Conservation (phyloP, 1,140 invertebrate genomes). For the Hypsibius dujardini region DNA sequence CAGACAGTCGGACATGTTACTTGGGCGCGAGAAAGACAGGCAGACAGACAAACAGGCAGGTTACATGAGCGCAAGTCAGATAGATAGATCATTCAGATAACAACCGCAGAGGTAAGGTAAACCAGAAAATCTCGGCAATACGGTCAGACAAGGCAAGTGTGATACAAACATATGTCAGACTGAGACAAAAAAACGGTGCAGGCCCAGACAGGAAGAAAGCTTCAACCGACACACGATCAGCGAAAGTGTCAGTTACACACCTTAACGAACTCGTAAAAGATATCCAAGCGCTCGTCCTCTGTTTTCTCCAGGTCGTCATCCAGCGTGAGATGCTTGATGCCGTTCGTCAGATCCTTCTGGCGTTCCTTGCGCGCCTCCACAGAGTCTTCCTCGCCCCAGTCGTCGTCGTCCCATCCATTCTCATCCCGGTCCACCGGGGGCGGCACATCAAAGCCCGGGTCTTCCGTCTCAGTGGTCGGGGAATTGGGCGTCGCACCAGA, state of each 20-base stretch:
- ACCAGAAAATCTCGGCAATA: too few relatives aligned
- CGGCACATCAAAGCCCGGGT: slow-evolving; percentile 19
- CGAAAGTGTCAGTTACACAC: slow-evolving; percentile 32
- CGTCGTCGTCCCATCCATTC: slow-evolving; percentile 45
- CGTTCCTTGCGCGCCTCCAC: slow-evolving; percentile 56
- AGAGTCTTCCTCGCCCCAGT: slow-evolving; percentile 65
- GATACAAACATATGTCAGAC: too few relatives aligned
- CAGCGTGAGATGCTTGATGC: slow-evolving; percentile 75
- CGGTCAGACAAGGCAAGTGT: too few relatives aligned
- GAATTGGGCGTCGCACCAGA: slow-evolving; percentile 31
- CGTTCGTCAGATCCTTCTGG: slow-evolving; percentile 57
- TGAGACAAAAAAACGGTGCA: background rate
- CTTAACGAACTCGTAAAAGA: slow-evolving; percentile 76
- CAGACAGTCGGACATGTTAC: too few relatives aligned
- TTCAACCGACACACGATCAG: background rate
- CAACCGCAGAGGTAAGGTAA: too few relatives aligned
- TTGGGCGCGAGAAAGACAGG: too few relatives aligned
- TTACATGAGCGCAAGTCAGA: too few relatives aligned
- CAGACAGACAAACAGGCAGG: too few relatives aligned
- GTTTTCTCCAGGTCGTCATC: slow-evolving; percentile 89
- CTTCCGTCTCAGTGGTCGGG: slow-evolving; percentile 19
- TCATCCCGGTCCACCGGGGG: slow-evolving; percentile 11
- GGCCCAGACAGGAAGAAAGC: background rate
- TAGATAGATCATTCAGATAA: too few relatives aligned
- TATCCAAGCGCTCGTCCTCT: slow-evolving; percentile 79